Conservation (phyloP, 2,113 vertebrate genomes). For the Spilogale gracilis region DNA sequence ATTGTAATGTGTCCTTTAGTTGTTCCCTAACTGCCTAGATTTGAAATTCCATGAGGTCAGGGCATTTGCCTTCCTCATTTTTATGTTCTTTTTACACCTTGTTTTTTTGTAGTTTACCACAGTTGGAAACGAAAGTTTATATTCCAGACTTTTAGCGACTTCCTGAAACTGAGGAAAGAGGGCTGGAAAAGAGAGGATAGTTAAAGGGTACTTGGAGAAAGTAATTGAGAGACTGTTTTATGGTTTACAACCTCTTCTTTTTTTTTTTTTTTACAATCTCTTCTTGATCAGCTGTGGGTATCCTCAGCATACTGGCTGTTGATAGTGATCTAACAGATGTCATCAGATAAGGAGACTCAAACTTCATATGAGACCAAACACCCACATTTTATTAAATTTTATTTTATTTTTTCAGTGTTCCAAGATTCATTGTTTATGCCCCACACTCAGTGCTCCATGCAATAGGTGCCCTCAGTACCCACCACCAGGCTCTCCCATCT, state of each 20-base stretch:
- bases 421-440: no score
- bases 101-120: conserved; percentile 22
- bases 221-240: conserved; percentile 24
- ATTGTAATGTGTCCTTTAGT: not conserved
- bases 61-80: conserved; percentile 19
- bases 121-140: not conserved
- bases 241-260: conserved; percentile 13
- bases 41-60: not conserved
- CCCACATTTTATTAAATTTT: not conserved
- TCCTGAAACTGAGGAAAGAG: not conserved
- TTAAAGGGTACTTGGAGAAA: not conserved
- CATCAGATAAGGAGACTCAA: conserved; percentile 28
- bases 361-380: not conserved
- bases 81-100: not conserved
- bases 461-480: no score
- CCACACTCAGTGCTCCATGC: no score
- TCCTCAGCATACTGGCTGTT: not conserved
- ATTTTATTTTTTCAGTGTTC: no score
- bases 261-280: not conserved
- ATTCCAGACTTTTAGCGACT: conserved; percentile 28
- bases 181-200: not conserved
- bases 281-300: not conserved
- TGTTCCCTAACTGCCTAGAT: not conserved
- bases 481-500: no score
- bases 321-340: not conserved